phyloP scores from a whole-genome alignment of 2,113 vertebrate species.

The Aleadryas rufinucha region DNA sequence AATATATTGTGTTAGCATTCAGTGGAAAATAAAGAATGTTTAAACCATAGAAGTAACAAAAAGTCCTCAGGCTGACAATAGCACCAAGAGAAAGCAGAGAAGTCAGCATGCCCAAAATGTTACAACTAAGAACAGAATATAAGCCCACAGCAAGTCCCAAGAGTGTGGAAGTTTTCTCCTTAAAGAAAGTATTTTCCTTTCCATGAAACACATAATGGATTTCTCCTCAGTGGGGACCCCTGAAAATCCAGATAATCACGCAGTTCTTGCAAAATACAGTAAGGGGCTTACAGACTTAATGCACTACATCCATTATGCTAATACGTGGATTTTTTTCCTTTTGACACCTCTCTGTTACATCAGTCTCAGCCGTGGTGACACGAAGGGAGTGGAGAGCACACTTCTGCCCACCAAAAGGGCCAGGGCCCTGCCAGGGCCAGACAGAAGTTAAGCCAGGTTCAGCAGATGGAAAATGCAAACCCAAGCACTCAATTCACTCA shows the following conservation, averaged over 20 bases:
- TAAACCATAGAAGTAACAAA: neutral
- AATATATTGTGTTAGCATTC: neutral
- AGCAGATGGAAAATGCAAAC: neutral
- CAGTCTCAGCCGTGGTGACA: neutral
- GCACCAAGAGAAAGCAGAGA: neutral
- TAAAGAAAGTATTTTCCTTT: neutral
- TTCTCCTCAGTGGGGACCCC: neutral
- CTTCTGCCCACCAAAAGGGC: accelerated
- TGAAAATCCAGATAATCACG: neutral
- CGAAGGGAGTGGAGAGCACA: accelerated
- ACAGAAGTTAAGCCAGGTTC: neutral
- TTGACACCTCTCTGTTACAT: neutral
- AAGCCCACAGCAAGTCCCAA: neutral
- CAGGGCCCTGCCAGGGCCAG: neutral
- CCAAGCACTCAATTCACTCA: neutral
- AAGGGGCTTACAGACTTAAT: neutral
- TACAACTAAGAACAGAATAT: neutral
- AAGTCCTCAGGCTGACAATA: neutral
- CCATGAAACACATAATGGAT: neutral
- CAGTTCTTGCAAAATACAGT: neutral
- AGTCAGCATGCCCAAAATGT: neutral
- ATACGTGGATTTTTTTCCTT: neutral
- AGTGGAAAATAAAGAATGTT: slow-evolving; percentile 33
- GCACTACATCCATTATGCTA: neutral
- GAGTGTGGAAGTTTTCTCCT: neutral